phyloP scores from a whole-genome alignment of 2,113 vertebrate species.

The Gila orcuttii region DNA sequence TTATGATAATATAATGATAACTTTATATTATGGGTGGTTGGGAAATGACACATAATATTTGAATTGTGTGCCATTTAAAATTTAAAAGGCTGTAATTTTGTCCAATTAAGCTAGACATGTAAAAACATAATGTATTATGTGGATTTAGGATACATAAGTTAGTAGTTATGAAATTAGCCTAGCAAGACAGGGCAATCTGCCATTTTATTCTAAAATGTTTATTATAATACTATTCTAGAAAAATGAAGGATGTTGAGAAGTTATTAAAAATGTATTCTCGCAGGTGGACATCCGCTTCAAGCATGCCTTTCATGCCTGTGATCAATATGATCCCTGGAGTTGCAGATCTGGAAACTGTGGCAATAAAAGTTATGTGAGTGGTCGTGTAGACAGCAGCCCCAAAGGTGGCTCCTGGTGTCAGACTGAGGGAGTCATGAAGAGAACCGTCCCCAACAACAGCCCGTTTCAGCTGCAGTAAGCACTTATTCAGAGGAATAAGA shows the following conservation, averaged over 20 bases:
- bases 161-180: not conserved
- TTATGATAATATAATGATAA: not conserved
- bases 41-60: not conserved
- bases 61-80: not conserved
- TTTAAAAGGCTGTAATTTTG: not conserved
- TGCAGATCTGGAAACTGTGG: not conserved
- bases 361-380: not conserved
- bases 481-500: not conserved
- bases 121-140: not conserved
- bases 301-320: not conserved
- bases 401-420: slow-evolving; percentile 8
- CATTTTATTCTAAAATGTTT: not conserved
- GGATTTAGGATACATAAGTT: not conserved
- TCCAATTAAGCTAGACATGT: not conserved
- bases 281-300: slow-evolving; percentile 28
- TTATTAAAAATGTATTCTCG: not conserved
- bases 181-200: not conserved
- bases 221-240: too few relatives aligned
- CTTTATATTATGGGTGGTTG: too few relatives aligned
- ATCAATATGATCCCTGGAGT: fast-evolving
- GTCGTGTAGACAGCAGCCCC: not conserved
- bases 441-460: not conserved
- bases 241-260: not conserved
- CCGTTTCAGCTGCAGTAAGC: slow-evolving; percentile 4
- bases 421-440: not conserved